phyloP scores from a whole-genome alignment of 2,888 invertebrate genomes.

The Calameuta pallipes region DNA sequence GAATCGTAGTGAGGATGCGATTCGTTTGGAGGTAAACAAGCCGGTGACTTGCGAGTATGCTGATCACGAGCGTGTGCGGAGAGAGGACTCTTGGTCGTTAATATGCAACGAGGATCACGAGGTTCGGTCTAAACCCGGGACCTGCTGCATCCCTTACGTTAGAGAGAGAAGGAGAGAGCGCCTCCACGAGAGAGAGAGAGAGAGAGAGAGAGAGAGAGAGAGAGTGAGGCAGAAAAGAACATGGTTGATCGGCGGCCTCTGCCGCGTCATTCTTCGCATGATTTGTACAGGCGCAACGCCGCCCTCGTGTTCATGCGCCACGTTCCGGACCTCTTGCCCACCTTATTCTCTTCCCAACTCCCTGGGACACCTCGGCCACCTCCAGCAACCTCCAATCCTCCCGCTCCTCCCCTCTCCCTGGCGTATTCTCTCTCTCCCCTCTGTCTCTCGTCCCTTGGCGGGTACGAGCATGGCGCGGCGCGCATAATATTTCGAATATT shows the following conservation, averaged over 20 bases:
- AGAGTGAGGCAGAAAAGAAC: slow-evolving; percentile 17
- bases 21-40: slow-evolving; percentile 32
- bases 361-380: slow-evolving; percentile 7
- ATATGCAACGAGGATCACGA: slow-evolving; percentile 51
- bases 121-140: slow-evolving; percentile 10
- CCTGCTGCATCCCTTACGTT: neutral
- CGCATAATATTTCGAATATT: slow-evolving; percentile 49
- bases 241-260: slow-evolving; percentile 32
- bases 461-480: slow-evolving; percentile 20
- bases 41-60: slow-evolving; percentile 59
- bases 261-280: slow-evolving; percentile 59
- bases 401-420: slow-evolving; percentile 11
- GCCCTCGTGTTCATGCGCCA: slow-evolving; percentile 43
- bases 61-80: slow-evolving; percentile 45
- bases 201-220: slow-evolving; percentile 15
- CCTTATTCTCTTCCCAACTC: slow-evolving; percentile 18
- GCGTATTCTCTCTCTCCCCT: neutral
- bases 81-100: slow-evolving; percentile 38
- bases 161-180: slow-evolving; percentile 13
- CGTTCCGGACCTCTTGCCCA: slow-evolving; percentile 27
- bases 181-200: slow-evolving; percentile 5
- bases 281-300: slow-evolving; percentile 59
- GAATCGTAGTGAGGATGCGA: neutral
- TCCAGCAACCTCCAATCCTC: slow-evolving; percentile 7
- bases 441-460: neutral